A percentile compares a stretch with the other conserved stretches of the same genome.
phyloP scores from a whole-genome alignment of 2,797 vertebrate genomes.

The Triplophysa bombifrons region DNA sequence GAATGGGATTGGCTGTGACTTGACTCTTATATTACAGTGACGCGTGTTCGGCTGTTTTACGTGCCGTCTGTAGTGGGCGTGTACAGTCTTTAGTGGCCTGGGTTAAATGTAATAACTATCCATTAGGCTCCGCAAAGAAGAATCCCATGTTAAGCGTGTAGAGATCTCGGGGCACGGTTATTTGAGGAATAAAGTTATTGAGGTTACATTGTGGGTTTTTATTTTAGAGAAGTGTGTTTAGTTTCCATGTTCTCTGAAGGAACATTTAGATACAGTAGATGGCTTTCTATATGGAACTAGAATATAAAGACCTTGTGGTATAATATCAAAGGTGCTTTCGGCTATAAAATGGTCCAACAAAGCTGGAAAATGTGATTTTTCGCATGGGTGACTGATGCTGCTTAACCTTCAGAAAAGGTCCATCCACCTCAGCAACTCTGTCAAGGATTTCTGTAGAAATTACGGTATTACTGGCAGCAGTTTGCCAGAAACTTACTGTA shows the following conservation, averaged over 20 bases:
- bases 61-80: neutral
- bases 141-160: neutral
- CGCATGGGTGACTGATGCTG: neutral
- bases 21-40: conserved; percentile 18
- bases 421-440: neutral
- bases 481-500: too few species aligned
- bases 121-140: neutral
- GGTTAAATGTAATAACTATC: conserved; percentile 1
- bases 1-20: conserved; percentile 35
- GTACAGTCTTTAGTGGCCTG: neutral
- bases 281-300: neutral
- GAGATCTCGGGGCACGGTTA: neutral
- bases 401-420: neutral
- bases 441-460: too few species aligned
- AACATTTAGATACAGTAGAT: neutral
- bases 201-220: neutral
- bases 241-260: neutral
- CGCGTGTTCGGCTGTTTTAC: neutral
- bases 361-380: neutral
- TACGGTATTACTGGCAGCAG: too few species aligned
- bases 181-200: neutral
- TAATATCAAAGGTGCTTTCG: neutral
- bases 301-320: neutral
- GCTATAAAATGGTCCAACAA: neutral
- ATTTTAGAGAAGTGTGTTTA: neutral